Evolutionary conservation across 1,140 invertebrate species (phyloP), one percentile per base, ranked within the genome.

Genomic region (Pachyrhynchus sulphureomaculatus): DNA sequence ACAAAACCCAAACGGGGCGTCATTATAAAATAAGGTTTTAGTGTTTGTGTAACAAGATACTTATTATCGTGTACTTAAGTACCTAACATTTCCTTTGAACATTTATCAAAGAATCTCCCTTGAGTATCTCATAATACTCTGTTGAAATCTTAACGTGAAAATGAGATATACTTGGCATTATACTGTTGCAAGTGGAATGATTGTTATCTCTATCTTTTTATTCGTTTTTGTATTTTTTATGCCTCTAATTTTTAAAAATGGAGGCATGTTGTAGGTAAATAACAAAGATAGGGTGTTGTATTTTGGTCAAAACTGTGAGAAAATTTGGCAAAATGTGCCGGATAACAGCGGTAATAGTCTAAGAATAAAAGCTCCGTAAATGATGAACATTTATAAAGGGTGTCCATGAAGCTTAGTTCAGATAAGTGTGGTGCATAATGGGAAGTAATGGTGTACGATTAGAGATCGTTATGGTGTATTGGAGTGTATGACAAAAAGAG

Each of bases 51-150:
- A 47, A 47, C 44, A 47, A 47, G 44, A 47, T 47, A 47, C 44
- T 3, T 26, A 24, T 47, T 47, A 47, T 24, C 18, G 23, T 32
- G 26, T 47, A 47, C 18, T 47, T 47, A 47, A 47, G 12, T 2
- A 15, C 44, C 24, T 47, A 47, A 47, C 15, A 47, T 47, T 47
- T 26, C 44, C 44, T 47, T 47, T 47, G 20, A 47, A 26, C 44
- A 32, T 47, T 47, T 47, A 47, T 47, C 44, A 47, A 47, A 47
- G 18, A 26, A 47, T 23, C 12, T 26, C 15, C 12, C 23, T 26
- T 24, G 9, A 4, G 20, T 12, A 8, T 8, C 10, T 9, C 24
- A 4, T 47, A 8, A 4, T 15, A 4, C 37, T 13, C 4, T 41
- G 2, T 29, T 29, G 26, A 6, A 29, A 6, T 13, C n/a, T 13